Conservation (phyloP, 2,113 vertebrate species). For the Cervus canadensis region DNA sequence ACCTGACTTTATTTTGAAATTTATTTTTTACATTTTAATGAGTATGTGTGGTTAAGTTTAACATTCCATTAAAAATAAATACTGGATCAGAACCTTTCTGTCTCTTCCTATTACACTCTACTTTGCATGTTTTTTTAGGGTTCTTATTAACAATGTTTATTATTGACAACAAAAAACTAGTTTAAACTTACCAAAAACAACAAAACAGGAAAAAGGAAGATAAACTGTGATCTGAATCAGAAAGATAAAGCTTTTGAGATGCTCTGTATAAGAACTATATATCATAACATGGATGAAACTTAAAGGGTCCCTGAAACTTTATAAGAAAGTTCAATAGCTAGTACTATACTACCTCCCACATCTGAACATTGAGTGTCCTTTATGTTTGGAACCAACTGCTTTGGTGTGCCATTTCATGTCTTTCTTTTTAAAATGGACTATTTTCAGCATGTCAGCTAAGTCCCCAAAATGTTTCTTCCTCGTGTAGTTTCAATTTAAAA, state of each 20-base stretch:
- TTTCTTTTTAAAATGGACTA: not conserved
- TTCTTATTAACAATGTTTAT: not conserved
- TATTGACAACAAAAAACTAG: not conserved
- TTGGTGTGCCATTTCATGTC: not conserved
- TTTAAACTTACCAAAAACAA: not conserved
- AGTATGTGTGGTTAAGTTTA: not conserved
- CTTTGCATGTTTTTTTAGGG: not conserved
- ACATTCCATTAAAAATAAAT: not conserved
- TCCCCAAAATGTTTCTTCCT: not conserved
- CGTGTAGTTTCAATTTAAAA: not conserved
- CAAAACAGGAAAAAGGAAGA: not conserved
- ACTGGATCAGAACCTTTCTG: not conserved
- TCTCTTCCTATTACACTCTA: not conserved
- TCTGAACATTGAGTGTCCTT: not conserved
- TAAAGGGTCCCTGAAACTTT: not conserved
- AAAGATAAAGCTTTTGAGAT: not conserved
- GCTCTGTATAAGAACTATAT: not conserved
- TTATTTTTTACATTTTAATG: not conserved
- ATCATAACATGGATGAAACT: not conserved
- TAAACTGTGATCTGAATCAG: not conserved
- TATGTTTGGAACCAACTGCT: not conserved
- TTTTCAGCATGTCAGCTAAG: not conserved
- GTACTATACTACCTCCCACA: not conserved
- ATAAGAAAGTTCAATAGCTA: not conserved
- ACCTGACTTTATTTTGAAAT: not conserved